Base-by-base conservation (phyloP, 2,113 vertebrate species). In the Ciconia stormi region DNA sequence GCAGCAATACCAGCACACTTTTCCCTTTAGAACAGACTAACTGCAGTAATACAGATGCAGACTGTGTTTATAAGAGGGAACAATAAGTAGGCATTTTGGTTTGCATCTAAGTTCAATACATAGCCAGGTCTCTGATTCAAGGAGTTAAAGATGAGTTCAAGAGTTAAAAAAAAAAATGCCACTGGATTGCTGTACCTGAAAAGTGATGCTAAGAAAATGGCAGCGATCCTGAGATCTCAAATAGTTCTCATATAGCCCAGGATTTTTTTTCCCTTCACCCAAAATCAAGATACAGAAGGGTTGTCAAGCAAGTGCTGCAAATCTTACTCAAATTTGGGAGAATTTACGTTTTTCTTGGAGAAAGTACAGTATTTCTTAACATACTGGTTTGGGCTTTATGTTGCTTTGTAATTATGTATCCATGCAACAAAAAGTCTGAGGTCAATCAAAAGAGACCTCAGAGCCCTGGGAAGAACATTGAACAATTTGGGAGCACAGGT, bases 161-260 rank as follows among this genome's bases (percentile, higher is more conserved):
- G 18, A 15, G 17, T 21, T 19, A 46, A 38, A 38, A 38, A 38
- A 7, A 10, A 26, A 79, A 66, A n/a, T 36, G 17, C 4, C 12
- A 21, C 30, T 34, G 3, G 6, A 70, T 44, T 63, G 70, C 2
- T 55, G 38, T 17, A 25, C 27, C 26, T 83, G 44, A 49, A 80
- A 65, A 63, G 3, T 3, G 6, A 52, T 1, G 0, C 7, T 13
- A 56, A 36, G 32, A 69, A 82, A 87, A 72, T 1, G 0, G 14
- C 6, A 36, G 16, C 10, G 65, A 74, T 50, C 17, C 13, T 42
- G 21, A 42, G 59, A 42, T 27, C 25, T 46, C 13, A 8, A 55
- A 29, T 5, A 73, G 17, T 42, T 16, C 7, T 52, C 12, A 30
- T 10, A 13, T 17, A 55, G 11, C 19, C 20, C 10, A 38, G 15